Base-by-base conservation (phyloP, 2,797 vertebrate genomes). In the Enteromius paludinosus region DNA sequence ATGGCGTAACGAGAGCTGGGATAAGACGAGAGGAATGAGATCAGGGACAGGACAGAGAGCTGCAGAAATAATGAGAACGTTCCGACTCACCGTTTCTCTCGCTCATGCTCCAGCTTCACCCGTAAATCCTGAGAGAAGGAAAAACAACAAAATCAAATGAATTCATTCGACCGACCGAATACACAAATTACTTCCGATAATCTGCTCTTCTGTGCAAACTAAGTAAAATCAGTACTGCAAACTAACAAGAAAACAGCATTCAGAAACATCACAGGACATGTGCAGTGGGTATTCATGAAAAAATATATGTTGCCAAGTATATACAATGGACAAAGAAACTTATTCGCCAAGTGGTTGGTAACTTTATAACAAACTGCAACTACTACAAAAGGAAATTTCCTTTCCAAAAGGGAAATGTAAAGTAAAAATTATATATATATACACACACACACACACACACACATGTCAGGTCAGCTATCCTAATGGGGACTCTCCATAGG, bases 21-120 rank as follows among this genome's bases (percentile, higher is more conserved):
- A 81, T 70, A 69, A 75, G 73, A 82, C 20, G 47, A 78, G 65
- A 75, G 62, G 45, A 77, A 78, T 85, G 86, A 87, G 86, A 76
- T 85, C 76, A 70, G 82, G 84, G 83, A 81, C 28, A 15, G 88
- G 87, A 92, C 83, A 75, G 86, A 87, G 82, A 78, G 87, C 87
- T 8, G 87, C 85, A 88, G 87, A 90, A 92, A 93, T 86, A 92
- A 90, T 79, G 86, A 75, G 43, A 86, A 88, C 71, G 80, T 85
- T 93, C 89, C 84, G 88, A 95, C 95, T 9, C 91, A 97, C 97
- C 97, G 95, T 93, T 97, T 98, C 88, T 98, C 97, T 92, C 95
- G 96, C 92, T 97, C 96, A 93, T 97, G 96, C 91, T 98, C 97
- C 94, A 98, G 94, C 93, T 98, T 98, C 94, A 98, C 96, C 93